A percentile compares a stretch with the other conserved stretches of the same genome.
Evolutionary conservation across 2,888 invertebrate species (phyloP).

Genomic region (Onchidella celtica): DNA sequence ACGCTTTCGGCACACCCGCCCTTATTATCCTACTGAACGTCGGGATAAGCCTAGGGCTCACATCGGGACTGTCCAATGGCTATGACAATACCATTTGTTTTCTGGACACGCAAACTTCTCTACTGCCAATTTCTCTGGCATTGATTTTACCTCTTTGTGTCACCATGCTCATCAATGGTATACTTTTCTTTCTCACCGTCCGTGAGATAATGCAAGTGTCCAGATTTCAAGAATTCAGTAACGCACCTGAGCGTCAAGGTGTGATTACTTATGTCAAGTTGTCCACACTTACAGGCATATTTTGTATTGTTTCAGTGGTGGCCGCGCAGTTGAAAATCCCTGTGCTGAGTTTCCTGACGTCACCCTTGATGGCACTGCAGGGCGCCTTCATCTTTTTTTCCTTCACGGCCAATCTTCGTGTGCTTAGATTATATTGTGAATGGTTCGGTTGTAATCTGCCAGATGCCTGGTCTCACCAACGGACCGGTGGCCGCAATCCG

Average conservation of each 20-base stretch:
- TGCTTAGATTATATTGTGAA: conserved; percentile 43
- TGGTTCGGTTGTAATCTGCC: not conserved
- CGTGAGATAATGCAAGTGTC: conserved; percentile 47
- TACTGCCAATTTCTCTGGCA: not conserved
- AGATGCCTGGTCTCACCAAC: too few species aligned
- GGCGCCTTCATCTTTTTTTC: conserved; percentile 57
- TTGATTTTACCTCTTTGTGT: conserved; percentile 47
- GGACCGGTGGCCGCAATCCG: too few species aligned
- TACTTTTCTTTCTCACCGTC: conserved; percentile 55
- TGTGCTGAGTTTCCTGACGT: conserved; percentile 7
- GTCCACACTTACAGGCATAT: conserved; percentile 56
- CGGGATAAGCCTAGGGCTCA: conserved; percentile 35
- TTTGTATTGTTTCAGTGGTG: conserved; percentile 50
- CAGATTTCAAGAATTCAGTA: too few species aligned
- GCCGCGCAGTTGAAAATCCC: conserved; percentile 23
- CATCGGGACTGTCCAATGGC: conserved; percentile 51
- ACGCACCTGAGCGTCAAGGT: conserved; percentile 3
- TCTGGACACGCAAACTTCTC: conserved; percentile 31
- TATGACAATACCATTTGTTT: conserved; percentile 36
- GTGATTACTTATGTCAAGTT: conserved; percentile 55
- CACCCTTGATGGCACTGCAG: conserved; percentile 52
- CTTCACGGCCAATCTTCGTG: conserved; percentile 53
- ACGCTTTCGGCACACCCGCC: conserved; percentile 52
- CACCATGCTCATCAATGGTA: conserved; percentile 45
- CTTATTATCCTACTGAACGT: conserved; percentile 47